These are phyloP conservation scores for Anoncus sp. DNA, from an alignment of 2,888 invertebrate species.

Conservation along the genomic window DNA sequence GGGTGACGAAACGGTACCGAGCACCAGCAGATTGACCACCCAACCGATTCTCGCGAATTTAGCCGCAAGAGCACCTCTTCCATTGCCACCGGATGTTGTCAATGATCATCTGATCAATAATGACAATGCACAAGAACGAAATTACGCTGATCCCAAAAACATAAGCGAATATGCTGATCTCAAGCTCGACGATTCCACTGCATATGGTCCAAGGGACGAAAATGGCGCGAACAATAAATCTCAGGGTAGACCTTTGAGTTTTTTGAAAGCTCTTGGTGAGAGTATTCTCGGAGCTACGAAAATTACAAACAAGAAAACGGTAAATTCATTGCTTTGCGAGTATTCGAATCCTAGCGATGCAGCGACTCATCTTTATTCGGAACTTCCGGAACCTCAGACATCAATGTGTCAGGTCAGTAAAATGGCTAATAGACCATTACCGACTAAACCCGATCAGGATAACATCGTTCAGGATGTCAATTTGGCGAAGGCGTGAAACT, in stretches of 20 bases:
- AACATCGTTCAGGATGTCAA: conserved; percentile 64
- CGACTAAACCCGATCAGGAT: conserved; percentile 86
- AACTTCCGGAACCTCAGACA: conserved; percentile 83
- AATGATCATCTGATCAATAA: conserved; percentile 73
- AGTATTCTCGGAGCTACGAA: conserved; percentile 81
- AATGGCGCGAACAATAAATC: conserved; percentile 58
- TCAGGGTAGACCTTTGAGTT: conserved; percentile 84
- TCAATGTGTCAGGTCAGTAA: conserved; percentile 84
- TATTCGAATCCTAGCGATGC: conserved; percentile 86
- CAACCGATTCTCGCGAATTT: conserved; percentile 75
- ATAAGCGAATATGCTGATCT: conserved; percentile 57
- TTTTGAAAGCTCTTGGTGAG: conserved; percentile 86
- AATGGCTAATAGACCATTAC: conserved; percentile 89
- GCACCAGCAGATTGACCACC: conserved; percentile 78
- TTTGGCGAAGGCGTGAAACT: conserved; percentile 70
- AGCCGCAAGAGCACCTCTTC: conserved; percentile 76
- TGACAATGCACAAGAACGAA: conserved; percentile 60
- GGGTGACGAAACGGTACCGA: conserved; percentile 83
- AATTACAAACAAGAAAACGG: conserved; percentile 73
- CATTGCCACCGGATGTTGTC: conserved; percentile 78
- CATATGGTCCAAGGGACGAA: conserved; percentile 44
- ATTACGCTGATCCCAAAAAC: conserved; percentile 55
- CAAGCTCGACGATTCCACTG: conserved; percentile 48
- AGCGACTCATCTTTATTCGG: conserved; percentile 85
- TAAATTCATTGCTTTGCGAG: conserved; percentile 83